Evolutionary conservation across 1,140 invertebrate species (phyloP), one percentile per base, ranked within the genome.

Genomic region (Temnothorax curvispinosus): DNA sequence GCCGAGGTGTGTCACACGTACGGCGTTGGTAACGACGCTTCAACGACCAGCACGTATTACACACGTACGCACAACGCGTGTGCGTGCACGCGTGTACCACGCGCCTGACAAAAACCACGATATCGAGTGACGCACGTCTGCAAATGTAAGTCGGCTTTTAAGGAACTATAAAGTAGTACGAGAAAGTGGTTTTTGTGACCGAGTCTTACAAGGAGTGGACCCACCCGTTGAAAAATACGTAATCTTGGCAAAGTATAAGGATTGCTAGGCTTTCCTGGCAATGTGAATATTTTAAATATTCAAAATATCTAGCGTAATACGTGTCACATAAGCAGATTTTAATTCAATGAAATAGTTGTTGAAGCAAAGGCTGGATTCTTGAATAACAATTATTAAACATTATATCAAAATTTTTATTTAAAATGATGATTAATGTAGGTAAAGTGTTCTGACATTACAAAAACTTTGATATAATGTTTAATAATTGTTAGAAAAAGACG

Each of bases 161-260:
- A 94, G 92, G 92, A 92, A 92, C 92, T 92, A 93, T 95, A 94
- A 94, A 94, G 74, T 88, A 91, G 84, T 62, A 65, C 84, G 65
- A 27, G 15, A 86, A 72, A 67, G 32, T 74, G 50, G 27, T 64
- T 89, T 90, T 90, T 77, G 65, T 80, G 87, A 62, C 78, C n/a
- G 75, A 64, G 41, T 52, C 50, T 86, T 41, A 52, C 74, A 15
- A 69, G 9, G 52, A 67, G 27, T 15, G n/a, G 32, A 81, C 50
- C 15, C 13, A 11, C 1, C 35, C 44, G 27, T 58, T 72, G 38
- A 60, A 32, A 78, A 64, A 15, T 11, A 65, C 47, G 35, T 69
- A 65, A 54, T n/a, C 47, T 52, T 52, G 78, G 8, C 21, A 80
- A 69, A 80, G 35, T 18, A 41, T 18, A 41, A 76, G 60, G 11